Conservation (phyloP, 2,113 vertebrate genomes). For the Antechinus flavipes region DNA sequence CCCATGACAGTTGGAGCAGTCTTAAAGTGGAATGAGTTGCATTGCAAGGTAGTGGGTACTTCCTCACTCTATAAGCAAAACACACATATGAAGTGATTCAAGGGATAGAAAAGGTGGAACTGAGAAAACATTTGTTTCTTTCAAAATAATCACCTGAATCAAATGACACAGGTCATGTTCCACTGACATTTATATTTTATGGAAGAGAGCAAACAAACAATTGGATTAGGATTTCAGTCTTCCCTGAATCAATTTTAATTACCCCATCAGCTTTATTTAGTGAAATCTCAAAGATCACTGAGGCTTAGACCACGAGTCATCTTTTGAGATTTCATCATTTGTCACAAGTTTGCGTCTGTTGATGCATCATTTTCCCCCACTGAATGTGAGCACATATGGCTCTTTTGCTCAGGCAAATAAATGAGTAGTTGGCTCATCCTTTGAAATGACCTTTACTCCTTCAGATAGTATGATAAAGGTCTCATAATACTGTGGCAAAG, state of each 20-base stretch:
- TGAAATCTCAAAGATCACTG: constrained; percentile 56
- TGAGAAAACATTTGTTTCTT: constrained; percentile 62
- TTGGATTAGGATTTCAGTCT: constrained; percentile 19
- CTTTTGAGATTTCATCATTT: constrained; percentile 34
- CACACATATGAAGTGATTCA: not conserved
- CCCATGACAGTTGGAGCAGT: not conserved
- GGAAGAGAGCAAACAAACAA: constrained; percentile 64
- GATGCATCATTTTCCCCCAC: constrained; percentile 28
- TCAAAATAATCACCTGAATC: constrained; percentile 66
- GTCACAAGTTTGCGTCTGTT: constrained; percentile 5
- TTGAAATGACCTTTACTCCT: not conserved
- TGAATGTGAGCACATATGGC: not conserved
- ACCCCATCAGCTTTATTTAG: constrained; percentile 46
- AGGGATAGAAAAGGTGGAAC: constrained; percentile 42
- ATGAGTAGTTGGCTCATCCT: not conserved
- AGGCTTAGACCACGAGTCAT: constrained; percentile 36
- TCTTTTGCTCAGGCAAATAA: not conserved
- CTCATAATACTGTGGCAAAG: not conserved
- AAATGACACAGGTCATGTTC: constrained; percentile 53
- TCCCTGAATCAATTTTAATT: constrained; percentile 69
- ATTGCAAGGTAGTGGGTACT: not conserved
- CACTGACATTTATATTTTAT: constrained; percentile 72
- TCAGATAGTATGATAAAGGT: not conserved
- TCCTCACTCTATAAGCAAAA: not conserved
- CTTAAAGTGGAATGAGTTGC: not conserved